Evolutionary conservation across 1,140 invertebrate genomes (phyloP), one percentile per base, ranked within the genome.

Genomic region (Lanistes nyassanus): DNA sequence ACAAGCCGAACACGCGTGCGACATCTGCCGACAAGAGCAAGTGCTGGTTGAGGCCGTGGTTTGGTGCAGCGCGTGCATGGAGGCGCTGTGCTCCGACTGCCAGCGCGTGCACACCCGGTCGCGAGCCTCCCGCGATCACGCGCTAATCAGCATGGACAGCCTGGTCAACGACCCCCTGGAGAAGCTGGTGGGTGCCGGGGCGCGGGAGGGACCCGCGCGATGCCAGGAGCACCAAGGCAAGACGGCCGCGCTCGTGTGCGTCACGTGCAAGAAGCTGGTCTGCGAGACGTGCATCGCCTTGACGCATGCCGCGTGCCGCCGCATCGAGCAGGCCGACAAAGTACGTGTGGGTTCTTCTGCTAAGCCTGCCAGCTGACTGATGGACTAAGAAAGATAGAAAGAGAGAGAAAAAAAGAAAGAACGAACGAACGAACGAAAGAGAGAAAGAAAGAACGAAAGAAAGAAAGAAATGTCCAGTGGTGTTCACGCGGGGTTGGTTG

Each of bases 51-150:
- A 78, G 55, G 76, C 76, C 16, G 26, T 37, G 0, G 42, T 26
- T n/a, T 78, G 76, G 76, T 78, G 76, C 39, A 55, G 53, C 53
- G 51, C 74, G 39, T 78, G 76, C 56, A 55, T 75, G 67, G 76
- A 78, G 37, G 60, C 60, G 37, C 36, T 78, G 55, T 78, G 76
- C 29, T 31, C 51, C 19, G 76, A 78, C 51, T 78, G 76, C 29
- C 70, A 75, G 23, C 76, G 76, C 42, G 76, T 78, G 26, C 76
- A 78, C 73, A 60, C 42, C 13, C 36, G 72, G 39, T 74, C 62
- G 5, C 31, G 62, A 11, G 76, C 76, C 31, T 78, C 76, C 3
- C 53, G 76, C 2, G 72, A 78, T 36, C 76, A 78, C 39, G 31
- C 39, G 5, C 39, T 75, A 3, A 53, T 78, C 42, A 75, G 72